Evolutionary conservation across 2,888 invertebrate genomes (phyloP).

Genomic region (Chrysolina americana): DNA sequence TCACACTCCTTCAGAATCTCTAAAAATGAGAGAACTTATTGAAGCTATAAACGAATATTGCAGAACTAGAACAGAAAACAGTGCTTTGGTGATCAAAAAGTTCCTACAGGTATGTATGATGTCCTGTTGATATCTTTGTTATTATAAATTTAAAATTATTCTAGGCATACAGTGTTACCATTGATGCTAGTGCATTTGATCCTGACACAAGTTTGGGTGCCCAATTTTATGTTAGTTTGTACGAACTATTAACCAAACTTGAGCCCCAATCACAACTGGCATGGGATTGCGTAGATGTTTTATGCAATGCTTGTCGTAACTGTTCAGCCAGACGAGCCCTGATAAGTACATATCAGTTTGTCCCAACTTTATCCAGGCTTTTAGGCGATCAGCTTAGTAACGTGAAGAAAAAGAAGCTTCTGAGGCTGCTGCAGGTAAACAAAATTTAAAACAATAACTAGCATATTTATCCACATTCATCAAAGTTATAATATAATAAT

Average conservation of each 20-base stretch:
- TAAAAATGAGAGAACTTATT: slow-evolving; percentile 44
- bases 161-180: slow-evolving; percentile 77
- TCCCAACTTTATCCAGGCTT: slow-evolving; percentile 76
- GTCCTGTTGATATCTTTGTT: slow-evolving; percentile 2
- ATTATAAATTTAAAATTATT: slow-evolving; percentile 53
- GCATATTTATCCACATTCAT: too few species aligned
- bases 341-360: slow-evolving; percentile 80
- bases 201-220: slow-evolving; percentile 76
- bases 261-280: slow-evolving; percentile 73
- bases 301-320: slow-evolving; percentile 77
- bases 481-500: too few species aligned
- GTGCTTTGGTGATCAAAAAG: slow-evolving; percentile 54
- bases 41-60: slow-evolving; percentile 54
- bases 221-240: slow-evolving; percentile 79
- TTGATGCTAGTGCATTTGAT: slow-evolving; percentile 78
- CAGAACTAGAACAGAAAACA: slow-evolving; percentile 52
- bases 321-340: slow-evolving; percentile 75
- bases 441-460: background rate
- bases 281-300: slow-evolving; percentile 79
- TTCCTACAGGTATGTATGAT: slow-evolving; percentile 55
- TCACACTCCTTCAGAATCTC: slow-evolving; percentile 34
- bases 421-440: slow-evolving; percentile 77
- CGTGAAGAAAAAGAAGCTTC: slow-evolving; percentile 77
- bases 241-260: slow-evolving; percentile 76
- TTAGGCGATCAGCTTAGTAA: slow-evolving; percentile 75